Evolutionary conservation across 2,888 invertebrate genomes (phyloP).

Genomic region (Brachyptera putata): DNA sequence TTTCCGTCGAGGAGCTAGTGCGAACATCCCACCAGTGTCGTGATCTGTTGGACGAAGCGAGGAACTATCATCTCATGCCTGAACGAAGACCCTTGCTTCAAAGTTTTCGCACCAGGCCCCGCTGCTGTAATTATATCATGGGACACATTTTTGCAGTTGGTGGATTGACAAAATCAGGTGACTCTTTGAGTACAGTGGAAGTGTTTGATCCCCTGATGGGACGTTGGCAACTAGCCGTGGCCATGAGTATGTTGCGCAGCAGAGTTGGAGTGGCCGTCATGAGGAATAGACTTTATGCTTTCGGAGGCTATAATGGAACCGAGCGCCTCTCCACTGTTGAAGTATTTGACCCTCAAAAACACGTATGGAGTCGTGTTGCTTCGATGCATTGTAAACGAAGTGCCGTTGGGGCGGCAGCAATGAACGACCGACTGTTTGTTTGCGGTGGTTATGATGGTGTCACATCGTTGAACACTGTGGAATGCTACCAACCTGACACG

Average conservation of each 20-base stretch:
- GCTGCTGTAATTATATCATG: slow-evolving; percentile 67
- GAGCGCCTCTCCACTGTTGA: slow-evolving; percentile 80
- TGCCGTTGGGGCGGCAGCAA: slow-evolving; percentile 75
- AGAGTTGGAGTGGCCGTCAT: slow-evolving; percentile 81
- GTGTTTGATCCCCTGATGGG: slow-evolving; percentile 68
- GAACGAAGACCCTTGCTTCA: slow-evolving; percentile 71
- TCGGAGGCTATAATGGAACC: slow-evolving; percentile 80
- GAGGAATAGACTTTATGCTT: slow-evolving; percentile 70
- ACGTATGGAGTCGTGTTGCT: slow-evolving; percentile 71
- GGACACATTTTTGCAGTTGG: slow-evolving; percentile 85
- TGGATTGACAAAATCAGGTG: slow-evolving; percentile 72
- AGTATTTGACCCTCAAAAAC: slow-evolving; percentile 69
- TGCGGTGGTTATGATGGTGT: slow-evolving; percentile 84
- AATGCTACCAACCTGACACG: slow-evolving; percentile 70
- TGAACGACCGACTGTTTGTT: slow-evolving; percentile 75
- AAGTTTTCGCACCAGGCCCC: slow-evolving; percentile 69
- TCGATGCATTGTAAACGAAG: slow-evolving; percentile 77
- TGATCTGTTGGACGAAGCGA: slow-evolving; percentile 81
- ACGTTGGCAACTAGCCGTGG: slow-evolving; percentile 71
- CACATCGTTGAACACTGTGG: slow-evolving; percentile 75
- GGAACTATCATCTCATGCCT: slow-evolving; percentile 83
- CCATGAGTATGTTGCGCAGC: slow-evolving; percentile 80
- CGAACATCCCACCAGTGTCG: slow-evolving; percentile 73
- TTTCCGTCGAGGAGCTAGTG: slow-evolving; percentile 73
- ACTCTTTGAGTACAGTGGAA: slow-evolving; percentile 80